Conservation (phyloP, 2,113 vertebrate genomes). For the Pelmatolapia mariae region DNA sequence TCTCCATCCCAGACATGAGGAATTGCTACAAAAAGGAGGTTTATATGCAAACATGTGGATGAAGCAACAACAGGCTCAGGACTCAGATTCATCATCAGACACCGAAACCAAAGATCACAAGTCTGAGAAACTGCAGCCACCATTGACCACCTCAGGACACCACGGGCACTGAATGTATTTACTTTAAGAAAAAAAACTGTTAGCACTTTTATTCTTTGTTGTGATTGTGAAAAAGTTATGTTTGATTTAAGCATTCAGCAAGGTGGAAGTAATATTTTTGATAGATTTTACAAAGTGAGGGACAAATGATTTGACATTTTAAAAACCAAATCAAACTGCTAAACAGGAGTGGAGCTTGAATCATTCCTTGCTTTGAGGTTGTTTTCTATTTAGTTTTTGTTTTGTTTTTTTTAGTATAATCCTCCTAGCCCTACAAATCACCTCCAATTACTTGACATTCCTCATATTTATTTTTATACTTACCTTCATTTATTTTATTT, state of each 20-base stretch:
- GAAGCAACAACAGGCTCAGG: conserved; percentile 79
- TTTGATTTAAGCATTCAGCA: neutral
- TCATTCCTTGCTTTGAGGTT: neutral
- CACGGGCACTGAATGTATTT: conserved; percentile 31
- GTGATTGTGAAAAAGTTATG: neutral
- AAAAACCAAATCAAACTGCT: neutral
- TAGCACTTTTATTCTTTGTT: neutral
- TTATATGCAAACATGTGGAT: conserved; percentile 91
- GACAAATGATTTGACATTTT: neutral
- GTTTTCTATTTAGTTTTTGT: neutral
- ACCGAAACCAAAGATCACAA: conserved; percentile 66
- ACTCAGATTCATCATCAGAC: conserved; percentile 68
- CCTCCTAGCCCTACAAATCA: neutral
- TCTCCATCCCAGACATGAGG: conserved; percentile 78
- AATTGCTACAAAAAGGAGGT: conserved; percentile 80
- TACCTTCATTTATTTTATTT: neutral
- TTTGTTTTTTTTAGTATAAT: neutral
- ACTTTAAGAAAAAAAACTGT: rapidly evolving
- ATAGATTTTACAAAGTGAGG: neutral
- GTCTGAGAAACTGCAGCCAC: conserved; percentile 78
- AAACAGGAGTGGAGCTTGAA: neutral
- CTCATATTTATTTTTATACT: neutral
- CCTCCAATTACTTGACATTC: neutral
- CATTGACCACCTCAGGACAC: conserved; percentile 19
- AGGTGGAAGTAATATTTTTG: neutral